Conservation (phyloP, 2,113 vertebrate species). For the Microtus oregoni region DNA sequence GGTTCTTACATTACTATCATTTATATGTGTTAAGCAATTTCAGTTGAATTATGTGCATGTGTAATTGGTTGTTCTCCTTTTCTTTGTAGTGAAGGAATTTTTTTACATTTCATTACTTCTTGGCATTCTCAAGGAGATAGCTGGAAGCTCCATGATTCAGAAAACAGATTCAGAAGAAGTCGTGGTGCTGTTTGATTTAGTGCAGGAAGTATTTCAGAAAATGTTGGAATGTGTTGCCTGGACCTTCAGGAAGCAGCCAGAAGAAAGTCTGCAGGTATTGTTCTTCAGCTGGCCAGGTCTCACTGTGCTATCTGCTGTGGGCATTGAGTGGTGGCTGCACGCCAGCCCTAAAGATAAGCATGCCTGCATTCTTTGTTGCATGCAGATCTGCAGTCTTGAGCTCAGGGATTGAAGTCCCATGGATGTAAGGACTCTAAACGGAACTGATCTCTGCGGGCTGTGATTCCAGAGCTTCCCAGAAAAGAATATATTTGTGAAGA, state of each 20-base stretch:
- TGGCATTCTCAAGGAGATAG: conserved; percentile 90
- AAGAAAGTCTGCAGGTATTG: conserved; percentile 91
- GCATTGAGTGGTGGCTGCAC: too few species aligned
- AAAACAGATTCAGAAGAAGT: conserved; percentile 79
- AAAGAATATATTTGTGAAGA: not conserved
- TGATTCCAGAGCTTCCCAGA: not conserved
- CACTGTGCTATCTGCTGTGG: accelerated
- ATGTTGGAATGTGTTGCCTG: conserved; percentile 90
- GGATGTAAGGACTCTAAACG: not conserved
- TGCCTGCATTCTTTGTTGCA: not conserved
- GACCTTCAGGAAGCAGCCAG: conserved; percentile 87
- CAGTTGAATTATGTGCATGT: not conserved
- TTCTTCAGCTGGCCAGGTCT: accelerated
- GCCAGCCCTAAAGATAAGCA: too few species aligned
- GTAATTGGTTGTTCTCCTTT: conserved; percentile 30
- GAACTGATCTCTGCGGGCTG: accelerated
- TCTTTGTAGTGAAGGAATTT: conserved; percentile 88
- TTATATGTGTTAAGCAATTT: not conserved
- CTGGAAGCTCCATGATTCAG: conserved; percentile 81
- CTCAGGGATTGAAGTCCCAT: not conserved
- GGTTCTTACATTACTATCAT: not conserved
- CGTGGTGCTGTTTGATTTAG: conserved; percentile 82
- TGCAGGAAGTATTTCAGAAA: conserved; percentile 94
- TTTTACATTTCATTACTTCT: conserved; percentile 89
- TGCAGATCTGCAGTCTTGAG: not conserved